Percentiles rank a stretch among this genome's conserved stretches.
phyloP scores from a whole-genome alignment of 2,888 invertebrate species.

The Petrolisthes manimaculis region DNA sequence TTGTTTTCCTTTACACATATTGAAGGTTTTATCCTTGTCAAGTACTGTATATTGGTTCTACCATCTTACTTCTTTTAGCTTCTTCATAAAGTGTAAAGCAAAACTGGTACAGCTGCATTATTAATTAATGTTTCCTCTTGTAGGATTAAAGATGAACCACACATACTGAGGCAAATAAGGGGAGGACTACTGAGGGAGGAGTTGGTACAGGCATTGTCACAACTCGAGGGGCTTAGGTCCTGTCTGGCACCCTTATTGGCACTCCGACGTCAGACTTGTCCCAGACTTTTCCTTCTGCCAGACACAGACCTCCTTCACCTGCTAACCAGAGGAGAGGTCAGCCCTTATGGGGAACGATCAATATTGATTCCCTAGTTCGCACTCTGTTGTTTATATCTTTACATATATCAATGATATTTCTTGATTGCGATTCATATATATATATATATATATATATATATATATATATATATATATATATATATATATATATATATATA shows the following conservation, averaged over 20 bases:
- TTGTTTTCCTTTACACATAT: too few species aligned
- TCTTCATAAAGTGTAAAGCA: too few species aligned
- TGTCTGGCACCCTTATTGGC: conserved; percentile 59
- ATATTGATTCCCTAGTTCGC: too few species aligned
- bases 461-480: background rate
- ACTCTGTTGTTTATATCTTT: background rate
- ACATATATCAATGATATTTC: background rate
- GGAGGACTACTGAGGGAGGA: conserved; percentile 60
- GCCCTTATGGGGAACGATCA: background rate
- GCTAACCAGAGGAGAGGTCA: conserved; percentile 56
- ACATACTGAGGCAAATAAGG: conserved; percentile 40
- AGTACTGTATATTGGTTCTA: too few species aligned
- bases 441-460: background rate
- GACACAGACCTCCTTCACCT: conserved; percentile 54
- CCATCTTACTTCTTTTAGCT: too few species aligned
- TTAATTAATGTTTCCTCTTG: background rate
- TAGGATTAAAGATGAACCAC: conserved; percentile 47
- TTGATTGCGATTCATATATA: background rate
- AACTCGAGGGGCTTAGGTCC: conserved; percentile 44
- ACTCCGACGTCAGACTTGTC: conserved; percentile 60
- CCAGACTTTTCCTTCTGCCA: conserved; percentile 56
- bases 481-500: too few species aligned
- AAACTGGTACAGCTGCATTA: too few species aligned
- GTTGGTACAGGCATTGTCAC: conserved; percentile 33
- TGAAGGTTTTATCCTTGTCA: too few species aligned